Evolutionary conservation across 2,113 vertebrate genomes (phyloP), one percentile per base, ranked within the genome.

Genomic region (Myotis davidii): DNA sequence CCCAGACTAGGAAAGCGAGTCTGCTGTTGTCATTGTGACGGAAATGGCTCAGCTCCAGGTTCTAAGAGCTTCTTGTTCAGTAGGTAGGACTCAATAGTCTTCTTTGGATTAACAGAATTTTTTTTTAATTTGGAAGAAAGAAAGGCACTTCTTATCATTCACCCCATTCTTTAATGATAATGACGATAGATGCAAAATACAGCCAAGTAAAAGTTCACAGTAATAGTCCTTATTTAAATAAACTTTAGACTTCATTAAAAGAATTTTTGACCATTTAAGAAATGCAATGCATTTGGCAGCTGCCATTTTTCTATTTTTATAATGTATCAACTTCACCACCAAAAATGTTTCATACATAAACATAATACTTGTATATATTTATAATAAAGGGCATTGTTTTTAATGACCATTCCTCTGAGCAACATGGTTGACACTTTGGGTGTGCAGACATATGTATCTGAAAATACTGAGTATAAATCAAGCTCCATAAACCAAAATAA

Each of bases 391-490:
- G 2, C 20, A 72, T 61, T 45, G 4, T 88, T 85, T 86, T 85
- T 64, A 84, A 96, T 88, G 27, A 45, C 4, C 27, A 85, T 67
- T 82, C n/a, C 1, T 79, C 32, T 85, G n/a, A 79, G 23, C 11
- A 67, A 25, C 5, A 25, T 82, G 23, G 17, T 9, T 76, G 14
- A n/a, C 48, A 37, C 2, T n/a, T 56, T 85, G 21, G 82, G 10
- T 92, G 13, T 56, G 13, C n/a, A n/a, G 50, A 77, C 65, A 88
- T 14, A 16, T 23, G 1, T 79, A 56, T 70, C 37, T 87, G 10
- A 89, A 95, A 88, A 54, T 74, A 50, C 7, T 85, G 17, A 88
- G 10, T 88, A 72, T 9, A 94, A 84, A n/a, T 77, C 45, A 88
- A 82, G 87, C 12, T 86, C 69, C 48, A 86, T 16, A 92, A 94